These are phyloP conservation scores for Megaleporinus macrocephalus DNA, from an alignment of 2,113 vertebrate genomes.

Conservation along the genomic window DNA sequence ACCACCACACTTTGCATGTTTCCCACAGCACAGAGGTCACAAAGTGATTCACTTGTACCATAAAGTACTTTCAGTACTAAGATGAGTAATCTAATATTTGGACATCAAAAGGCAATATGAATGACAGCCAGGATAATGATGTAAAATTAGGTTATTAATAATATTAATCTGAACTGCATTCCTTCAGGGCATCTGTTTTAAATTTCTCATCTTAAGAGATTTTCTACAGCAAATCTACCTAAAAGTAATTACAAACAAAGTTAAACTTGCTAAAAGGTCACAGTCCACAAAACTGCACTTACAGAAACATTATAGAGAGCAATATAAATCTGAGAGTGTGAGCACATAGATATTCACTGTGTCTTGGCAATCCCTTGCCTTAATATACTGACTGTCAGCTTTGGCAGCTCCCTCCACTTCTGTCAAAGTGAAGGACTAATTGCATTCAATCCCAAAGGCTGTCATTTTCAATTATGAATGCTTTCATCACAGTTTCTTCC, in stretches of 20 bases:
- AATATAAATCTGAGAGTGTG: background rate
- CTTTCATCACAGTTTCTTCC: background rate
- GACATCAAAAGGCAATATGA: background rate
- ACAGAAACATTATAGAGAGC: background rate
- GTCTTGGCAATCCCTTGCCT: background rate
- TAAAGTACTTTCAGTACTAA: background rate
- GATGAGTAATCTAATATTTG: slow-evolving; percentile 9
- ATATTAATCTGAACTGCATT: background rate
- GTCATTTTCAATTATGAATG: background rate
- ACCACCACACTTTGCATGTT: background rate
- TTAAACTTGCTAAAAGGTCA: background rate
- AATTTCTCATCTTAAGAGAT: background rate
- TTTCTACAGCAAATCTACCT: too few species aligned
- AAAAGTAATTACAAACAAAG: too few species aligned
- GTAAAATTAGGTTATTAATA: background rate
- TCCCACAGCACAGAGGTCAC: background rate
- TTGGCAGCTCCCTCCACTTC: background rate
- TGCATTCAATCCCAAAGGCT: background rate
- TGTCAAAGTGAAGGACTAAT: background rate
- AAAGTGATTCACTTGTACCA: background rate
- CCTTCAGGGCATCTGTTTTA: background rate
- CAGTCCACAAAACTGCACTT: background rate
- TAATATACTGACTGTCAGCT: background rate
- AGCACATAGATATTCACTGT: background rate
- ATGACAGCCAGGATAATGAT: background rate